Percentiles rank a stretch among this genome's conserved stretches.
Conservation (phyloP, 53 echinoderm and acorn worm genomes). For the Patiria pectinifera region DNA sequence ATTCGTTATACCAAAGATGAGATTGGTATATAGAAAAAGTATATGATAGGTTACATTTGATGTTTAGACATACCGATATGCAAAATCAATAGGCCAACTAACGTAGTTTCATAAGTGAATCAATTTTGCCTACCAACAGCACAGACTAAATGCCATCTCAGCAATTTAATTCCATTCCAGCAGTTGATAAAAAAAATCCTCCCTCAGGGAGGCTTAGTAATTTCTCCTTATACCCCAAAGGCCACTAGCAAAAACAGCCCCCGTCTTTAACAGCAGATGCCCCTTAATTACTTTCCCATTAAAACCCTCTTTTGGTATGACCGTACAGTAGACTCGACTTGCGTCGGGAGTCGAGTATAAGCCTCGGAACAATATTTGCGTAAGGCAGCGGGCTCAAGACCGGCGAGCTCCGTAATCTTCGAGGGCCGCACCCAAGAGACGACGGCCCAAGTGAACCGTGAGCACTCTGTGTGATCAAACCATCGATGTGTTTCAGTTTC, state of each 20-base stretch:
- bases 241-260: neutral
- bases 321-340: neutral
- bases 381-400: constrained; percentile 4
- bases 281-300: constrained; percentile 26
- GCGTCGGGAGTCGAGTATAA: neutral
- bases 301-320: neutral
- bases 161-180: neutral
- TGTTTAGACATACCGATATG: no score
- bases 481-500: neutral
- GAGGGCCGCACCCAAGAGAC: neutral
- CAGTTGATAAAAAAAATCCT: neutral
- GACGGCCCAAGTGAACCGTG: neutral
- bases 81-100: no score
- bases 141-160: neutral
- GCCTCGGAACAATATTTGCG: constrained; percentile 32
- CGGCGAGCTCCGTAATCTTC: neutral
- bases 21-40: no score
- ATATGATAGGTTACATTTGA: no score
- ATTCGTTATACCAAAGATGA: no score
- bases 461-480: neutral
- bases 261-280: neutral
- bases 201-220: neutral
- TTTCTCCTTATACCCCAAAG: neutral
- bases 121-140: neutral
- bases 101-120: neutral